phyloP scores from a whole-genome alignment of 2,888 invertebrate genomes.

The Limulus polyphemus region DNA sequence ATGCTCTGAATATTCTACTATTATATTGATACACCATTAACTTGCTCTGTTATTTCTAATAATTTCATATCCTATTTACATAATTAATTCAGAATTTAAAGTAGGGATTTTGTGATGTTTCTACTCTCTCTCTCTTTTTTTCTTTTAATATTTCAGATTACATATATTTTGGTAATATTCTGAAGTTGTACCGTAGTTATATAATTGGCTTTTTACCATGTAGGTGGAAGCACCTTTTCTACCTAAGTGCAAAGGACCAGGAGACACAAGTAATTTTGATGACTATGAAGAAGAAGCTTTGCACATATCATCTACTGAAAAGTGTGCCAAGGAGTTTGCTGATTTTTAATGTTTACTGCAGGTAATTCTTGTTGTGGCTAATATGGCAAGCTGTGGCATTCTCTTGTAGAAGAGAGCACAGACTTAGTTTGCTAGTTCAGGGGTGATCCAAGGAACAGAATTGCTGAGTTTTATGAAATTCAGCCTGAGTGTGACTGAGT shows the following conservation, averaged over 20 bases:
- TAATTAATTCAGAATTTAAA: not conserved
- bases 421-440: too few species aligned
- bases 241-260: conserved; percentile 96
- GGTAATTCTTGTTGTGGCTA: conserved; percentile 1
- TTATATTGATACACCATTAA: too few species aligned
- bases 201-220: not conserved
- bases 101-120: not conserved
- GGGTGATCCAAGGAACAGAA: too few species aligned
- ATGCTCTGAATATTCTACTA: too few species aligned
- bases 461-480: too few species aligned
- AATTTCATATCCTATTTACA: not conserved
- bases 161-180: not conserved
- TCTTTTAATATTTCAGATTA: not conserved
- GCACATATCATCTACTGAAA: conserved; percentile 96
- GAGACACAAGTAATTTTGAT: conserved; percentile 99
- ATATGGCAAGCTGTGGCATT: not conserved
- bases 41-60: not conserved
- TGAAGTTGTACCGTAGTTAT: not conserved
- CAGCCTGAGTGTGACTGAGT: too few species aligned
- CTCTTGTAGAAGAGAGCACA: too few species aligned
- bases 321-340: conserved; percentile 99
- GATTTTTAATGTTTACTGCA: conserved; percentile 53
- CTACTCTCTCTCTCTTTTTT: not conserved
- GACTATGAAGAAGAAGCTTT: conserved; percentile 99
- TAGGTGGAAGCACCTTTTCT: conserved; percentile 96